Conservation (phyloP, 2,113 vertebrate genomes). For the Gulo gulo region DNA sequence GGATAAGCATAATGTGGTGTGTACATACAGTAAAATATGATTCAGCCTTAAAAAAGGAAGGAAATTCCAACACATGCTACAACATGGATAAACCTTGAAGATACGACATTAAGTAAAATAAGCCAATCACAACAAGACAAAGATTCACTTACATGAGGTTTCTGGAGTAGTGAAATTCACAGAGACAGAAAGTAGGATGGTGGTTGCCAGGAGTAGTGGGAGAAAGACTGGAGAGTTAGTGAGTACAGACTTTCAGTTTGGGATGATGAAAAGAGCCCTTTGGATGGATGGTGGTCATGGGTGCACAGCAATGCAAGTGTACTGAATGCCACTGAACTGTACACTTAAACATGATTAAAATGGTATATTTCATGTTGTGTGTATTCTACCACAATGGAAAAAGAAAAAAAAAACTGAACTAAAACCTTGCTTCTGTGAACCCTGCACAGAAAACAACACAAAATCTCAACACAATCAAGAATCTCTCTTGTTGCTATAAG, state of each 20-base stretch:
- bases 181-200: background rate
- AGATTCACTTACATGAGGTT: background rate
- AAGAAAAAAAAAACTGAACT: background rate
- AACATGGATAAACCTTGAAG: background rate
- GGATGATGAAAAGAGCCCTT: background rate
- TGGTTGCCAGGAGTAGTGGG: background rate
- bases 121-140: background rate
- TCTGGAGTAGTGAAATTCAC: background rate
- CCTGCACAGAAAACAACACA: background rate
- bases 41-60: background rate
- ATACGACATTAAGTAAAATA: background rate
- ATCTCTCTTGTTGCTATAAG: background rate
- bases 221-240: background rate
- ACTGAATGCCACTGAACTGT: background rate
- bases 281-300: background rate
- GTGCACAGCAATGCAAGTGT: too few relatives aligned
- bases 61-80: too few relatives aligned
- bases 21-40: background rate
- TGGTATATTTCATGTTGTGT: background rate
- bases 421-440: background rate
- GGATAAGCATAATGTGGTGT: background rate
- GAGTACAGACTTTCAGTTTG: background rate
- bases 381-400: background rate
- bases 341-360: background rate
- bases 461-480: too few relatives aligned